phyloP scores from a whole-genome alignment of 2,888 invertebrate genomes.

The Lithophane semibrunnea region DNA sequence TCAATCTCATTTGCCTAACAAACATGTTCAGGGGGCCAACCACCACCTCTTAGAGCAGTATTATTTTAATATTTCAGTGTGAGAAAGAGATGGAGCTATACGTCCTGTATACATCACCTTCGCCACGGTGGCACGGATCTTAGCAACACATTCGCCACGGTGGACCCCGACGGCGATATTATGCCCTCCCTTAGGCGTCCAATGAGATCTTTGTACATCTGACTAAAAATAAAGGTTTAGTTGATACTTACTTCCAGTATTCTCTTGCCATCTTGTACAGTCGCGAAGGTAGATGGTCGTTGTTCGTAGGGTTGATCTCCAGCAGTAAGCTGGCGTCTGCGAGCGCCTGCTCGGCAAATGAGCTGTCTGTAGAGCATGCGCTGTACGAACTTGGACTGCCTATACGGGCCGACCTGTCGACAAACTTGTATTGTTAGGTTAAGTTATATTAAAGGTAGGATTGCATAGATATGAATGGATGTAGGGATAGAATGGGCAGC shows the following conservation, averaged over 20 bases:
- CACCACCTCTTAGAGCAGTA: no score
- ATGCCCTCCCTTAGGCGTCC: no score
- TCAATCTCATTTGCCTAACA: no score
- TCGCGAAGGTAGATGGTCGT: slow-evolving; percentile 92
- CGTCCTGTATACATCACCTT: no score
- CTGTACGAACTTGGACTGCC: slow-evolving; percentile 86
- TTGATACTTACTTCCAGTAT: slow-evolving; percentile 94
- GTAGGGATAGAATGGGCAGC: background rate
- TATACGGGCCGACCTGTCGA: slow-evolving; percentile 79
- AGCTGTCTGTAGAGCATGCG: slow-evolving; percentile 88
- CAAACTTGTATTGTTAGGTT: background rate
- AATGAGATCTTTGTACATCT: no score
- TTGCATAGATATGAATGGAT: background rate
- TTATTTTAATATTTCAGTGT: no score
- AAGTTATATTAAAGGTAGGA: background rate
- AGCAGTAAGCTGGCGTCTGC: slow-evolving; percentile 86
- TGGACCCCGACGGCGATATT: no score
- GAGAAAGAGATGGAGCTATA: no score
- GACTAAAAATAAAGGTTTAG: background rate
- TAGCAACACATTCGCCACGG: no score
- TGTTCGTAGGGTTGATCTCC: slow-evolving; percentile 80
- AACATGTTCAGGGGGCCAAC: no score
- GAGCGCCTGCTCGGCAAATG: slow-evolving; percentile 88
- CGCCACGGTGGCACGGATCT: no score
- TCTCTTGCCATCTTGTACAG: slow-evolving; percentile 94